Evolutionary conservation across 2,113 vertebrate genomes (phyloP).

Genomic region (Nothobranchius kuhntae): DNA sequence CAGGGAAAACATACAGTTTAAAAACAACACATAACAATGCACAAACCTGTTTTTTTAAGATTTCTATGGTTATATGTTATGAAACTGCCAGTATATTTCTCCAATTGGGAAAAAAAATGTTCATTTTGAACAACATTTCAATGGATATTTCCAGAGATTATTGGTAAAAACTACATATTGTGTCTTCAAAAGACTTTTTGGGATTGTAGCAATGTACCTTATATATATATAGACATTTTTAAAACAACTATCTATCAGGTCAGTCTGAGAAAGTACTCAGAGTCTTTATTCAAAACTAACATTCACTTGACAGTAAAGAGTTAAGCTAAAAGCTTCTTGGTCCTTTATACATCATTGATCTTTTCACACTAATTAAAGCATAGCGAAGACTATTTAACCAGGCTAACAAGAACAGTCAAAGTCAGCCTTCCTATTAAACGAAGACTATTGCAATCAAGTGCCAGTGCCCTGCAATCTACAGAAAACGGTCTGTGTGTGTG

Average conservation of each 20-base stretch:
- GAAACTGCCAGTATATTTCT: no score
- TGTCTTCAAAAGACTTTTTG: no score
- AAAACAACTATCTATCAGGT: background rate
- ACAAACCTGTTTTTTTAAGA: no score
- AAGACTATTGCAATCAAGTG: constrained; percentile 48
- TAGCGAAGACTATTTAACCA: constrained; percentile 75
- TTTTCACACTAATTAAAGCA: constrained; percentile 80
- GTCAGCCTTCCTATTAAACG: constrained; percentile 38
- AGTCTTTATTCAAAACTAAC: constrained; percentile 8
- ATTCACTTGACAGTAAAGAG: constrained; percentile 38
- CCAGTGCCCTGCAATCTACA: constrained; percentile 36
- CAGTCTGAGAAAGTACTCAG: background rate
- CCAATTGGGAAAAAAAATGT: no score
- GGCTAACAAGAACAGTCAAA: constrained; percentile 71
- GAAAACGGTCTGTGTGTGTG: constrained; percentile 9
- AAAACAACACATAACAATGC: no score
- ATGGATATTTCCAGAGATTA: no score
- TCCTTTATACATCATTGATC: constrained; percentile 71
- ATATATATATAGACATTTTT: background rate
- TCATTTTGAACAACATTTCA: no score
- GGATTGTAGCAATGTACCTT: no score
- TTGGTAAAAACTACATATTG: no score
- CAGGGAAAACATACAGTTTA: no score
- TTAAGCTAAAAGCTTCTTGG: constrained; percentile 58
- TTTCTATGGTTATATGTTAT: no score